Conservation (phyloP, 2,888 invertebrate species). For the Cryptus armator region DNA sequence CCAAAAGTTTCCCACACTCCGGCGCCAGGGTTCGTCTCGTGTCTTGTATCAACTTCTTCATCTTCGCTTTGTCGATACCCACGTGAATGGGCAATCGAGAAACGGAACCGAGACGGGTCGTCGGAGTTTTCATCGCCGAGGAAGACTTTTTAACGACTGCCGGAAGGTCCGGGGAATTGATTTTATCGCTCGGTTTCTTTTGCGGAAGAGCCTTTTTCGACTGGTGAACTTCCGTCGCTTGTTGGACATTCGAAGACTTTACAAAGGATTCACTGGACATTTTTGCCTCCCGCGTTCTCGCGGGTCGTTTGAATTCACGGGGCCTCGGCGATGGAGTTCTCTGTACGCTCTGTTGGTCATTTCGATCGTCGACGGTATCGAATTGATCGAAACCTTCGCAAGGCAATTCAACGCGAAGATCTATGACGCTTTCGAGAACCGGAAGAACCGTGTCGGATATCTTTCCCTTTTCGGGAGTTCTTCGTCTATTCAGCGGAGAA, state of each 20-base stretch:
- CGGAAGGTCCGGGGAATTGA: neutral
- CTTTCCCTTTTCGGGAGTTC: constrained; percentile 54
- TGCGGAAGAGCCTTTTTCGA: neutral
- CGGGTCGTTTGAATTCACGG: constrained; percentile 29
- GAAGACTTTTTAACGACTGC: constrained; percentile 26
- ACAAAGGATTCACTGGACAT: constrained; percentile 56
- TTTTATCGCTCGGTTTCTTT: neutral
- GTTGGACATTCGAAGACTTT: constrained; percentile 14
- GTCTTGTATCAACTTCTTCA: constrained; percentile 14
- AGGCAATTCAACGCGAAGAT: constrained; percentile 50
- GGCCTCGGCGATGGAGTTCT: neutral
- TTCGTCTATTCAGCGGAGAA: constrained; percentile 19
- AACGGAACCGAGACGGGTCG: constrained; percentile 49
- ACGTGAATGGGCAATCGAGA: constrained; percentile 61
- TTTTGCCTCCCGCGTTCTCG: constrained; percentile 39
- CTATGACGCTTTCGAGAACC: constrained; percentile 64
- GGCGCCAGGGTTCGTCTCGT: neutral
- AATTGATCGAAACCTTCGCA: constrained; percentile 23
- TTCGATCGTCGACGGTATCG: neutral
- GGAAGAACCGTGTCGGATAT: constrained; percentile 61
- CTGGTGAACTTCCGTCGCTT: neutral
- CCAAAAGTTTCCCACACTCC: neutral
- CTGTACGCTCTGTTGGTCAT: neutral
- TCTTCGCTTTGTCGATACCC: constrained; percentile 35
- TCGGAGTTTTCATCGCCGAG: constrained; percentile 19